Evolutionary conservation across 2,113 vertebrate genomes (phyloP).

Genomic region (Cyanoliseus patagonus): DNA sequence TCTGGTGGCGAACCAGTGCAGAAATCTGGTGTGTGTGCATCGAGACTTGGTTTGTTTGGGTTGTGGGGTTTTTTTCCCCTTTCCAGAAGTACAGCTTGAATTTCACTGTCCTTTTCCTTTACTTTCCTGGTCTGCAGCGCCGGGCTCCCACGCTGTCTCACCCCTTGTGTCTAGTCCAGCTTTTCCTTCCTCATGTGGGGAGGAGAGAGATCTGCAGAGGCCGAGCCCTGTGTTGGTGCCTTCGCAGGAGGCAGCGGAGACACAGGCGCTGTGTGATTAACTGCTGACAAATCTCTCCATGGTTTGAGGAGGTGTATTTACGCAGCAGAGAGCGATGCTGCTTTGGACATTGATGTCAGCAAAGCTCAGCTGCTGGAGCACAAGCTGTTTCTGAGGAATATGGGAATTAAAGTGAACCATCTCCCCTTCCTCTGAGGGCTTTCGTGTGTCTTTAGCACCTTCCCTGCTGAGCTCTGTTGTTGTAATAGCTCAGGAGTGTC

Average conservation of each 20-base stretch:
- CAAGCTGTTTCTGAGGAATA: neutral
- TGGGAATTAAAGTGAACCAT: neutral
- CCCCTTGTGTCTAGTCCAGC: neutral
- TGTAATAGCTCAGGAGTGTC: neutral
- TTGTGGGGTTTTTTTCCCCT: neutral
- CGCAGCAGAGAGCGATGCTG: neutral
- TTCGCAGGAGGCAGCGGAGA: rapidly evolving
- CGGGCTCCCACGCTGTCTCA: neutral
- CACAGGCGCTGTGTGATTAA: neutral
- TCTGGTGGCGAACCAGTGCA: neutral
- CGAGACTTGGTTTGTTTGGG: neutral
- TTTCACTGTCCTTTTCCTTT: neutral
- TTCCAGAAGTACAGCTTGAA: neutral
- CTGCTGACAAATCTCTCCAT: neutral
- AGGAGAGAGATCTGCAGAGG: neutral
- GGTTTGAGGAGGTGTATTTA: neutral
- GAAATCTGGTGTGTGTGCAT: neutral
- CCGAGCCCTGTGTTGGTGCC: neutral
- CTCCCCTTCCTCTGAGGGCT: neutral
- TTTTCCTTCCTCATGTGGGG: neutral
- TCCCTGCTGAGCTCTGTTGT: rapidly evolving
- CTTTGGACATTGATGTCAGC: neutral
- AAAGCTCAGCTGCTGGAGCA: neutral
- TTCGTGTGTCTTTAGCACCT: neutral
- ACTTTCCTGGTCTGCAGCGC: neutral